These are phyloP conservation scores for Aix galericulata DNA, from an alignment of 2,113 vertebrate genomes.

Conservation along the genomic window DNA sequence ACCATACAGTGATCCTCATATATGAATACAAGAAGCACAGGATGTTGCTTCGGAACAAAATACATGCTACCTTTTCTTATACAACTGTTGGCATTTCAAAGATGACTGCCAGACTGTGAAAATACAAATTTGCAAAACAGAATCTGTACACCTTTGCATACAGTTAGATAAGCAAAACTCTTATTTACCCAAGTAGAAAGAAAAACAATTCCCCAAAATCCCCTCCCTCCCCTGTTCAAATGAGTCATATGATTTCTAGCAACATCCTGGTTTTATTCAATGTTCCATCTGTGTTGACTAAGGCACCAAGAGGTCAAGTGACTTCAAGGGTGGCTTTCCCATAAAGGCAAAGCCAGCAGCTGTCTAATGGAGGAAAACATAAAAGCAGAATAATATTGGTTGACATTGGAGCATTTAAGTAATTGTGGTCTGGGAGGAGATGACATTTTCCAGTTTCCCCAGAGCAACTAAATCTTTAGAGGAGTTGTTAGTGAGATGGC, in stretches of 20 bases:
- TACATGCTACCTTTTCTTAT: neutral
- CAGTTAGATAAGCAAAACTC: neutral
- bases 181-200: slow-evolving; percentile 14
- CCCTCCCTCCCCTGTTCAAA: neutral
- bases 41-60: neutral
- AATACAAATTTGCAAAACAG: neutral
- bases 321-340: slow-evolving; percentile 60
- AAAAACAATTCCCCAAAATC: neutral
- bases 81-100: neutral
- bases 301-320: slow-evolving; percentile 64
- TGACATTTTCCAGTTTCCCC: slow-evolving; percentile 27
- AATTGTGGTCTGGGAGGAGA: neutral
- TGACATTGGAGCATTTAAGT: slow-evolving; percentile 53
- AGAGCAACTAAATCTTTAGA: neutral
- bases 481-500: neutral
- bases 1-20: neutral
- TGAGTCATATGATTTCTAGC: slow-evolving; percentile 46
- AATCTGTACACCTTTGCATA: neutral
- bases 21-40: neutral
- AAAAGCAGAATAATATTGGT: slow-evolving; percentile 39
- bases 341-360: slow-evolving; percentile 54
- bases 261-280: slow-evolving; percentile 56
- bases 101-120: neutral
- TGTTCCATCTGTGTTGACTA: slow-evolving; percentile 61
- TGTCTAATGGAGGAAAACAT: slow-evolving; percentile 36